Evolutionary conservation across 64 coral and sea anemone species (phyloP).

Genomic region (Astreopora myriophthalma): DNA sequence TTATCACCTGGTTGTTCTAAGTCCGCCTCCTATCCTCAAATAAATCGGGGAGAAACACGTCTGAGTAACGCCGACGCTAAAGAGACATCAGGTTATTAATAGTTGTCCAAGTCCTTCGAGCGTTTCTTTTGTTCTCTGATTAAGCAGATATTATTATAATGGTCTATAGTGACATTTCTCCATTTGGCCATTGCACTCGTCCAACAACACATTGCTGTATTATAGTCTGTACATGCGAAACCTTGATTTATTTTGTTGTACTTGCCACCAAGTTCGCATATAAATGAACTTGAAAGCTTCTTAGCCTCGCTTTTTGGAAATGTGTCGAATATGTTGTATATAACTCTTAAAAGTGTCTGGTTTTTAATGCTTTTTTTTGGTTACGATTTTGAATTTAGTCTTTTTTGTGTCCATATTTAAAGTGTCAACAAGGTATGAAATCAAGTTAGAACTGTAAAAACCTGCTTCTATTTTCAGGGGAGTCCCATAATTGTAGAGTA

Average conservation of each 20-base stretch:
- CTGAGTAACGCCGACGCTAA: no score
- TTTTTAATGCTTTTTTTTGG: conserved; percentile 21
- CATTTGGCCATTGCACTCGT: background rate
- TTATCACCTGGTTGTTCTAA: no score
- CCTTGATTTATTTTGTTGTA: conserved; percentile 22
- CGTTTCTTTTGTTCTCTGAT: background rate
- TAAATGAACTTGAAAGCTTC: conserved; percentile 21
- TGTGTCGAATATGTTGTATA: no score
- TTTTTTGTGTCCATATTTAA: background rate
- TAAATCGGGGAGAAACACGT: no score
- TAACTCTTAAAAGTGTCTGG: no score
- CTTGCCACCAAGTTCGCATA: conserved; percentile 15
- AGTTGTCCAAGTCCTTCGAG: no score
- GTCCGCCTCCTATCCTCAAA: no score
- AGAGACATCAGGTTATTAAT: no score
- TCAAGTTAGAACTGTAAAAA: background rate
- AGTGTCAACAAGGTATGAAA: background rate
- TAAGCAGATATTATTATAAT: background rate
- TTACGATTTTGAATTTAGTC: conserved; percentile 19
- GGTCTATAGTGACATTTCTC: conserved; percentile 30
- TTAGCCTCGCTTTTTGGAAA: no score
- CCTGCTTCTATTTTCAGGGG: background rate
- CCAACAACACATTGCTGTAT: conserved; percentile 61
- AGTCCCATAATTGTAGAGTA: background rate
- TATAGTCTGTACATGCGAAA: background rate